Conservation (phyloP, 2,797 vertebrate species). For the Lacerta viridis region DNA sequence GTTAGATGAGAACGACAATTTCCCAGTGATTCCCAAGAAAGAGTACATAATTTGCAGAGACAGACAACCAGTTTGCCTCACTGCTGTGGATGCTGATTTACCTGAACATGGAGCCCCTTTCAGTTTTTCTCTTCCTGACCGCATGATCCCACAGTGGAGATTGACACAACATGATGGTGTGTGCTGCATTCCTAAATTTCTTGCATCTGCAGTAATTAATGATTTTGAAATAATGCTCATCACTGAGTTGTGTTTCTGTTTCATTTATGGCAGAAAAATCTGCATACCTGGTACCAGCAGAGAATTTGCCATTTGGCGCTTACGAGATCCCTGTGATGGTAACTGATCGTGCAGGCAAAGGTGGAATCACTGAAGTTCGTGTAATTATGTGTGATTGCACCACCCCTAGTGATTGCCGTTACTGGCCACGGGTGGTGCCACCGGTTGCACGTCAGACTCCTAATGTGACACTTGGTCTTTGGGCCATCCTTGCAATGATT, state of each 20-base stretch:
- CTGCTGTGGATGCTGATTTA: constrained; percentile 83
- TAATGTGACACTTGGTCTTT: constrained; percentile 80
- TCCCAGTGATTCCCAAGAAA: constrained; percentile 69
- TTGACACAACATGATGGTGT: constrained; percentile 80
- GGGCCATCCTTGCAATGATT: constrained; percentile 89
- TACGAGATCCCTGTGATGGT: constrained; percentile 81
- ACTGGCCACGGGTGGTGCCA: rapidly evolving
- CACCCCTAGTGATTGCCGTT: constrained; percentile 57
- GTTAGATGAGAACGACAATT: constrained; percentile 86
- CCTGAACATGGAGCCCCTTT: constrained; percentile 83
- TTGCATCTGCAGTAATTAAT: not conserved
- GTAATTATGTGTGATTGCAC: constrained; percentile 86
- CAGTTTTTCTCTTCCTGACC: constrained; percentile 75
- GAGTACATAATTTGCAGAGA: constrained; percentile 83
- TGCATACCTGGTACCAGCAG: constrained; percentile 75
- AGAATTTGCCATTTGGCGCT: constrained; percentile 66
- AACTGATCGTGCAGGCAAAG: constrained; percentile 82
- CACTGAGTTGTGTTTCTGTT: not conserved
- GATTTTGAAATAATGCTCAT: not conserved
- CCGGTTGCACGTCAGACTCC: rapidly evolving
- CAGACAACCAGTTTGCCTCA: constrained; percentile 72
- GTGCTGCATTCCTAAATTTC: constrained; percentile 37
- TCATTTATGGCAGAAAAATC: constrained; percentile 78
- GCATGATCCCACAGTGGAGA: constrained; percentile 74
- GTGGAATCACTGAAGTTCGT: constrained; percentile 48